A percentile compares a stretch with the other conserved stretches of the same genome.
phyloP scores from a whole-genome alignment of 2,113 vertebrate species.

The Leucopsar rothschildi region DNA sequence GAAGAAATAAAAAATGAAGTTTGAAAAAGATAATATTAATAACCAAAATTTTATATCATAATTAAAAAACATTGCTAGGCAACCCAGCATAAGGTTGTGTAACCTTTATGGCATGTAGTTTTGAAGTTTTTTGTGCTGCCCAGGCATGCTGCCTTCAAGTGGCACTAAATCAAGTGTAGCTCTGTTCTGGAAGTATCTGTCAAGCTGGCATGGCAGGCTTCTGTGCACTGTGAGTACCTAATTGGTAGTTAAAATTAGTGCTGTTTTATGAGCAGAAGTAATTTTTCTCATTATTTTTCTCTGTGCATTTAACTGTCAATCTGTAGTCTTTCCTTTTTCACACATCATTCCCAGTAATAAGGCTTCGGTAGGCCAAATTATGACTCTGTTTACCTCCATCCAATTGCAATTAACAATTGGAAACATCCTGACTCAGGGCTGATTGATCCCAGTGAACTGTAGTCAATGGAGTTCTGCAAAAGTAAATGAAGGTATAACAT shows the following conservation, averaged over 20 bases:
- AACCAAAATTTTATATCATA: neutral
- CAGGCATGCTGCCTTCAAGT: neutral
- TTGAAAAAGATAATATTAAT: neutral
- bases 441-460: neutral
- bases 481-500: neutral
- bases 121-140: neutral
- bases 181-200: neutral
- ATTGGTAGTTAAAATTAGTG: neutral
- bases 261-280: neutral
- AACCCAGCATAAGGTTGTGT: neutral
- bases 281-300: neutral
- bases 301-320: neutral
- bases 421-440: neutral
- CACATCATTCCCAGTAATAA: neutral
- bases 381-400: neutral
- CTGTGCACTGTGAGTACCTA: neutral
- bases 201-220: neutral
- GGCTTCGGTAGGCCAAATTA: neutral
- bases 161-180: neutral
- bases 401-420: neutral
- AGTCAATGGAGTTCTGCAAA: neutral
- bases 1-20: neutral
- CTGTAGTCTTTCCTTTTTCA: neutral
- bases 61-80: neutral
- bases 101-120: neutral